Conservation (phyloP, 2,113 vertebrate genomes). For the Campylomormyrus tamandua region DNA sequence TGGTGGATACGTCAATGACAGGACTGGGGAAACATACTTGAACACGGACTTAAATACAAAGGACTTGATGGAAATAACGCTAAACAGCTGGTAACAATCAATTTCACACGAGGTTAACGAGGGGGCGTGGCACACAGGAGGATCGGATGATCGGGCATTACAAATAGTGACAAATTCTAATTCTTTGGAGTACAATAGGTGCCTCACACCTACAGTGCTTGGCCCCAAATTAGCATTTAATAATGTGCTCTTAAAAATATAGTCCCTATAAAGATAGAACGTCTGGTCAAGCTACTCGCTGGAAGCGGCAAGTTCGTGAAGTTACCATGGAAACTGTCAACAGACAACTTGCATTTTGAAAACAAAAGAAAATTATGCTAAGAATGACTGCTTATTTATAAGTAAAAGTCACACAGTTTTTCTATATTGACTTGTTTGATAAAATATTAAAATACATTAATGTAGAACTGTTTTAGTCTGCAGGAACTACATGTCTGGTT, state of each 20-base stretch:
- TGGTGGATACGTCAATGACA: too few species aligned
- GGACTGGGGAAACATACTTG: too few species aligned
- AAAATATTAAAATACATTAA: neutral
- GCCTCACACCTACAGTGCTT: neutral
- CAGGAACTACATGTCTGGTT: neutral
- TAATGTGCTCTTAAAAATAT: neutral
- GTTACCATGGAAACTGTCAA: neutral
- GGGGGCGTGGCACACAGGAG: too few species aligned
- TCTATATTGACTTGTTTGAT: neutral
- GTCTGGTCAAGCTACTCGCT: neutral
- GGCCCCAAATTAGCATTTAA: neutral
- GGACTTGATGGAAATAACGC: too few species aligned
- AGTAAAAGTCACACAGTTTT: neutral
- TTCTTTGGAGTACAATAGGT: neutral
- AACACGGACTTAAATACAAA: too few species aligned
- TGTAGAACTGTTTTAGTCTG: neutral
- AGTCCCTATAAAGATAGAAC: neutral
- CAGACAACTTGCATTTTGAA: neutral
- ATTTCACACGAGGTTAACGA: too few species aligned
- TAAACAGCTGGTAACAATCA: too few species aligned
- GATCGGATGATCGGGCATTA: too few species aligned
- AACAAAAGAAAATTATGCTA: neutral
- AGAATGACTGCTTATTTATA: neutral
- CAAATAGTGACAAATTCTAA: neutral
- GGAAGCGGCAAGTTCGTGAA: neutral